These are phyloP conservation scores for Xyrauchen texanus DNA, from an alignment of 2,113 vertebrate species.

Conservation along the genomic window DNA sequence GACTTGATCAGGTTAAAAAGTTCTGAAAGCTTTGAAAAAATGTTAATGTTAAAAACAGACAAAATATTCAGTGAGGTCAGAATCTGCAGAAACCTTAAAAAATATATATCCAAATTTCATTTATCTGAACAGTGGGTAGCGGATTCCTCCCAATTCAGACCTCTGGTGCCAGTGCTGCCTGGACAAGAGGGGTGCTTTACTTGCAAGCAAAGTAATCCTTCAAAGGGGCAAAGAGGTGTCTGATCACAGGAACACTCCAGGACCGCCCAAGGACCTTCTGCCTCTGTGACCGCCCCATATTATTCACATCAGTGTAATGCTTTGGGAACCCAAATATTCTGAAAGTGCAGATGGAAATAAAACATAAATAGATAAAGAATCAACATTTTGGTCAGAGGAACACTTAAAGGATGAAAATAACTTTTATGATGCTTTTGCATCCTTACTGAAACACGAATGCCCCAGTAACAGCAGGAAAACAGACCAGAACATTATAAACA, in stretches of 20 bases:
- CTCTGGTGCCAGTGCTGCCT: neutral
- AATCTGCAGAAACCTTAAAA: constrained; percentile 16
- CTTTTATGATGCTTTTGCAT: too few relatives aligned
- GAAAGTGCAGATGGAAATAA: constrained; percentile 18
- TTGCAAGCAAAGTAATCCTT: constrained; percentile 96
- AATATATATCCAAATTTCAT: neutral
- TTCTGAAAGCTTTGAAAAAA: constrained; percentile 26
- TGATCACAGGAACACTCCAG: constrained; percentile 92
- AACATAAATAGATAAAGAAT: neutral
- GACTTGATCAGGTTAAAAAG: neutral
- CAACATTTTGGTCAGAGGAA: neutral
- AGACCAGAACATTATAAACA: too few relatives aligned
- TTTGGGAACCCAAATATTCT: constrained; percentile 95
- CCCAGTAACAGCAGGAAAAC: too few relatives aligned
- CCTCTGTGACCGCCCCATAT: constrained; percentile 79
- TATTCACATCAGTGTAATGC: constrained; percentile 90
- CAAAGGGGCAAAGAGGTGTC: constrained; percentile 90
- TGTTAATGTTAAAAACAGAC: constrained; percentile 4
- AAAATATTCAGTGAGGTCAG: constrained; percentile 21
- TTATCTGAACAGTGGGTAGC: neutral
- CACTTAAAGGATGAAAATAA: neutral
- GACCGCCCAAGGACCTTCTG: constrained; percentile 88
- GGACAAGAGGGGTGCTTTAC: constrained; percentile 51
- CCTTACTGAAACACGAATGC: too few relatives aligned
- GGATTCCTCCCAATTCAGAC: neutral